Evolutionary conservation across 2,888 invertebrate genomes (phyloP).

Genomic region (Ectobius pallidus): DNA sequence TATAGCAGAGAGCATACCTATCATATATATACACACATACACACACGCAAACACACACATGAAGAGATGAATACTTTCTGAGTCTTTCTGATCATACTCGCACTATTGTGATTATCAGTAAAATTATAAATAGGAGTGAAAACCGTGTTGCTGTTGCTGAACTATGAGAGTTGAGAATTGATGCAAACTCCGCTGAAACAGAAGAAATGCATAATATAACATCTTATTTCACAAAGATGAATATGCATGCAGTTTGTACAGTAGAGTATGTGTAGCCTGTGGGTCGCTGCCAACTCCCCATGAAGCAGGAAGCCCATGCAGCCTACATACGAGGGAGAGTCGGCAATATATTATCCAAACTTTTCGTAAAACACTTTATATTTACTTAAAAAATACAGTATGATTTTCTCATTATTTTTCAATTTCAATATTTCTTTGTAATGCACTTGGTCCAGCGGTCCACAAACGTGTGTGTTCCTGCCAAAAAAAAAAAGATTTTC

Average conservation of each 20-base stretch:
- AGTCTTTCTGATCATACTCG: no score
- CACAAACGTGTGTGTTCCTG: no score
- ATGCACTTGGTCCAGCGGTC: no score
- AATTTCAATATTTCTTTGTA: no score
- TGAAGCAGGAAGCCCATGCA: not conserved
- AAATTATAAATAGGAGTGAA: not conserved
- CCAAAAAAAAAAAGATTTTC: no score
- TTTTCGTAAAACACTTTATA: no score
- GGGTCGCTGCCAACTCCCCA: not conserved
- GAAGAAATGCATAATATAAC: not conserved
- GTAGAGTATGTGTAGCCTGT: not conserved
- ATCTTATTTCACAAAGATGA: not conserved
- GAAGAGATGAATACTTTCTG: no score
- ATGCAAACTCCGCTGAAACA: conserved; percentile 9
- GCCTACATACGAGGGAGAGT: not conserved
- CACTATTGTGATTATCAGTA: not conserved
- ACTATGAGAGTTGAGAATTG: not conserved
- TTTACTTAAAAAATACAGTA: no score
- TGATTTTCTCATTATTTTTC: no score
- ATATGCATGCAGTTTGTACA: not conserved
- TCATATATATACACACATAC: no score
- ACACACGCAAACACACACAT: no score
- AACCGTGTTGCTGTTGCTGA: not conserved
- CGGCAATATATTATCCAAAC: not conserved
- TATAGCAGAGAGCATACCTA: no score